Evolutionary conservation across 2,888 invertebrate species (phyloP), one percentile per base, ranked within the genome.

Genomic region (Melangyna quadrimaculata): DNA sequence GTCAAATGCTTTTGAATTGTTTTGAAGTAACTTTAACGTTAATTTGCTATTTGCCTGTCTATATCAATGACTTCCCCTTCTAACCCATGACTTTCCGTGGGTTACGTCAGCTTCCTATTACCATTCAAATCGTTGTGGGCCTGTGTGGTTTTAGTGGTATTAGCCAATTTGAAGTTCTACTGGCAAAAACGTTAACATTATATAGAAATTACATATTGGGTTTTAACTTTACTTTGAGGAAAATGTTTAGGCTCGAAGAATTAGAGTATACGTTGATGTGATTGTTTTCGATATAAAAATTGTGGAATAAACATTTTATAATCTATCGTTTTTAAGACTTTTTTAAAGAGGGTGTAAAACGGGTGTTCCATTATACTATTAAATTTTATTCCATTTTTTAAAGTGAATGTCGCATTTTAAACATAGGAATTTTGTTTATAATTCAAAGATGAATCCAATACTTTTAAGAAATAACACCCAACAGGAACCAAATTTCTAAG

Each of bases 1-100:
- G 65, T 45, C 65, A 65, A 65, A 65, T 65, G 45, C 63, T 65
- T 45, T 19, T 29, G 45, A 32, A 65, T 65, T 65, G 65, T 32
- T 65, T 45, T 19, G 29, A 32, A 65, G 45, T 45, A 19, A 32
- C 29, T 65, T 65, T 14, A 65, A 17, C 4, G 65, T 65, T 59
- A 59, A 22, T 37, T 59, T 59, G 22, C 24, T 12, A 6, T n/a
- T 61, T 43, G 40, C 27, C 2, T 7, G 17, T 27, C 3, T 19
- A 32, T 32, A 12, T n/a, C 57, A 57, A 10, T 37, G 22, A 1
- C 12, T 10, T 57, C 7, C 9, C n/a, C 57, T 12, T 19, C 32
- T 35, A 29, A 10, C 27, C 35, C 19, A 14, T 51, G 24, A n/a
- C 51, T 35, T 57, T 24, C 17, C 1, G 17, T 17, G 17, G 17